Conservation (phyloP, 53 echinoderm and acorn worm genomes). For the Henricia sp. region DNA sequence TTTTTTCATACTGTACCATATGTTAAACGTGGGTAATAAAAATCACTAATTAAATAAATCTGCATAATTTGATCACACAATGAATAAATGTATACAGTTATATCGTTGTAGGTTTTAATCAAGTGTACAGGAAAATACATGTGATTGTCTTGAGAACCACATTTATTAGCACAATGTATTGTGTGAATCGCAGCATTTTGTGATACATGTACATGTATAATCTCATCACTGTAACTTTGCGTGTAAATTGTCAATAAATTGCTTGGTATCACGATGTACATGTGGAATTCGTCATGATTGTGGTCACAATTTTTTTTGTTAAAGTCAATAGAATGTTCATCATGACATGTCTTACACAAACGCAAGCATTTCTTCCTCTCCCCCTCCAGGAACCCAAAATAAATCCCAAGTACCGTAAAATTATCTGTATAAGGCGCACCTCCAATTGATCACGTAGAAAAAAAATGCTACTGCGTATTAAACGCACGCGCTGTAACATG, state of each 20-base stretch:
- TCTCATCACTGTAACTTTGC: constrained; percentile 15
- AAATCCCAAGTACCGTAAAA: no score
- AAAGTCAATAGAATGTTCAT: no score
- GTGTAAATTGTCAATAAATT: constrained; percentile 47
- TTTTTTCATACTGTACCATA: neutral
- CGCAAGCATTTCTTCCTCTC: no score
- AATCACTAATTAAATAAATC: neutral
- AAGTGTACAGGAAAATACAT: neutral
- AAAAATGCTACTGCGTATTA: no score
- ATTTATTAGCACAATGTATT: neutral
- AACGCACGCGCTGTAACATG: no score
- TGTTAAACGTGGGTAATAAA: neutral
- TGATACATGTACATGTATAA: neutral
- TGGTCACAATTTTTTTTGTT: no score
- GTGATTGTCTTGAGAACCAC: neutral
- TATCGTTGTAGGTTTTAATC: neutral
- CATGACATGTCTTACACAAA: no score
- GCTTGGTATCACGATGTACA: no score
- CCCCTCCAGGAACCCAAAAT: no score
- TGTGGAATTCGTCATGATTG: no score
- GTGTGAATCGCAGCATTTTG: constrained; percentile 31
- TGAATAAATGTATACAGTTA: neutral
- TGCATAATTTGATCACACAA: neutral
- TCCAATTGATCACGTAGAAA: no score
- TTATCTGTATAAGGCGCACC: no score